Evolutionary conservation across 2,888 invertebrate genomes (phyloP).

Genomic region (Caenorhabditis sp.): DNA sequence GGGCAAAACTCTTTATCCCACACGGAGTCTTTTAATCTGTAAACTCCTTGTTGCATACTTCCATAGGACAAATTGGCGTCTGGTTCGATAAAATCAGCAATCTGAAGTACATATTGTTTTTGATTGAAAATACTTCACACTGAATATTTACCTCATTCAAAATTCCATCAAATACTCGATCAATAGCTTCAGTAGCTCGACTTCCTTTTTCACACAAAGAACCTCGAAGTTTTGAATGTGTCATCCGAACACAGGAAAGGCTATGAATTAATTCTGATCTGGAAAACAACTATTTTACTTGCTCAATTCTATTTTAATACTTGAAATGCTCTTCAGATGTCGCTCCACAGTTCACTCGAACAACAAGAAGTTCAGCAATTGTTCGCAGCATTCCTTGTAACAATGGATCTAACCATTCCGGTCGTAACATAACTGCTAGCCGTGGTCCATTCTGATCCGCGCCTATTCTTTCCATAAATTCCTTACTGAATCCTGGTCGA

Average conservation of each 20-base stretch:
- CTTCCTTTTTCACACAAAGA: conserved; percentile 55
- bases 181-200: conserved; percentile 36
- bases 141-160: conserved; percentile 41
- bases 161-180: conserved; percentile 44
- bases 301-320: background rate
- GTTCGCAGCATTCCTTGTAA: conserved; percentile 46
- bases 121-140: no score
- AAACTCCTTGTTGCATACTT: conserved; percentile 43
- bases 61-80: conserved; percentile 12
- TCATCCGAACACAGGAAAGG: conserved; percentile 32
- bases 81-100: conserved; percentile 45
- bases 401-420: conserved; percentile 38
- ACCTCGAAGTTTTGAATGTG: conserved; percentile 50
- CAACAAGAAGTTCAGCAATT: conserved; percentile 54
- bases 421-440: background rate
- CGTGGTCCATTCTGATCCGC: background rate
- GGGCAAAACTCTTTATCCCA: conserved; percentile 55
- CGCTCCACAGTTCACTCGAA: conserved; percentile 46
- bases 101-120: conserved; percentile 5
- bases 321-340: conserved; percentile 24
- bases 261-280: conserved; percentile 31
- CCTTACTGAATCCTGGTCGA: background rate
- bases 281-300: conserved; percentile 5
- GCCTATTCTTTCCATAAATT: background rate
- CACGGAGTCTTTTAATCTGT: conserved; percentile 44